Conservation (phyloP, 2,113 vertebrate genomes). For the Naja naja region DNA sequence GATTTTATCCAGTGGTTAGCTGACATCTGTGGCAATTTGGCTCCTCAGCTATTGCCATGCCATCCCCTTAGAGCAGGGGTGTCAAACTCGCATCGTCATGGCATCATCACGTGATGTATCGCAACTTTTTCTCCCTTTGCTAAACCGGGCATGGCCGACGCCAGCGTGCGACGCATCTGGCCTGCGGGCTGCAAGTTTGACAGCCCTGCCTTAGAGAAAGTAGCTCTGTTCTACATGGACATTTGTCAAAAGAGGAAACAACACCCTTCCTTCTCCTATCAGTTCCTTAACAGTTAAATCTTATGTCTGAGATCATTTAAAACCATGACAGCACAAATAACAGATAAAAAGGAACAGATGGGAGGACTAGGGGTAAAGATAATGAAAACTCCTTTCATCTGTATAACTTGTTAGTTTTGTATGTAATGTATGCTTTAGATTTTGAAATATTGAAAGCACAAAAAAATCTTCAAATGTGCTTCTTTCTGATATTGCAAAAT, state of each 20-base stretch:
- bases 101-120: too few relatives aligned
- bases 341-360: conserved; percentile 32
- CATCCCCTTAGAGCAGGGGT: background rate
- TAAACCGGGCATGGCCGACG: too few relatives aligned
- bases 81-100: too few relatives aligned
- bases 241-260: background rate
- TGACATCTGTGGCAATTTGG: background rate
- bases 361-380: conserved; percentile 35
- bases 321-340: conserved; percentile 30
- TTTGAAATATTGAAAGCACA: background rate
- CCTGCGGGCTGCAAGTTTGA: too few relatives aligned
- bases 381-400: conserved; percentile 16
- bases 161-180: too few relatives aligned
- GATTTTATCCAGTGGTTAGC: background rate
- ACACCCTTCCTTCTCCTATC: background rate
- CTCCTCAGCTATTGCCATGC: background rate
- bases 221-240: background rate
- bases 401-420: conserved; percentile 16
- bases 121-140: too few relatives aligned
- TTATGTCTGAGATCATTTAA: background rate
- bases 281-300: conserved; percentile 14
- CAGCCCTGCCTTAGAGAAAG: too few relatives aligned
- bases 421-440: background rate
- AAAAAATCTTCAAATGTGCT: conserved; percentile 10
- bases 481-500: conserved; percentile 37